Evolutionary conservation across 2,113 vertebrate species (phyloP), one percentile per base, ranked within the genome.

Genomic region (Aptenodytes forsteri): DNA sequence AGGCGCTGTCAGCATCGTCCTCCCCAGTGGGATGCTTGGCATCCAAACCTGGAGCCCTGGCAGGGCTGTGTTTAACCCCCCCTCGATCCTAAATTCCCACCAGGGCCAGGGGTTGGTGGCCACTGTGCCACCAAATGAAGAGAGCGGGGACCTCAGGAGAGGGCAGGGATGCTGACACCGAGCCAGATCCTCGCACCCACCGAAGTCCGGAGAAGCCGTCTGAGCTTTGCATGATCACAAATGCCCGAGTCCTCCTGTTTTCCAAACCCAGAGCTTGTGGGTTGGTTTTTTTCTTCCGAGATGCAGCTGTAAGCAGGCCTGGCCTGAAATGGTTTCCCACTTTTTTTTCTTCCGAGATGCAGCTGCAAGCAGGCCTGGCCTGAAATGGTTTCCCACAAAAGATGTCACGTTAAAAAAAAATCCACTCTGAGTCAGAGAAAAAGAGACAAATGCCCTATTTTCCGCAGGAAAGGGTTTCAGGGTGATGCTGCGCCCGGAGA

Each of bases 401-500:
- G 58, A 52, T 55, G 38, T 32, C 56, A 18, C 0, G 0, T 44
- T 90, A 29, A 46, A n/a, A 36, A 36, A 58, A 13, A 61, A 44
- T 32, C 1, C 5, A 9, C 69, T n/a, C 7, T n/a, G 56, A 40
- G 62, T 52, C 32, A 19, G 62, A 65, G 49, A 58, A 62, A 66
- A 86, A 56, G 75, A 26, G 64, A 20, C n/a, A 11, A 73, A 47
- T 2, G 76, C 17, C 56, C 32, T 27, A 16, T 76, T 70, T 70
- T 56, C 62, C 10, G 1, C 13, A 12, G 79, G 72, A 65, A 66
- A 59, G 21, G 15, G n/a, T n/a, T 62, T 52, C 38, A 13, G 67
- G 47, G 52, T 0, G 3, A 58, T 0, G 3, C 3, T 1, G 21
- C 1, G 2, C 52, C 38, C 3, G 3, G 27, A 73, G 55, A 62